These are phyloP conservation scores for Hirtodrosophila histrioides DNA, from an alignment of 2,888 invertebrate genomes.

Conservation along the genomic window DNA sequence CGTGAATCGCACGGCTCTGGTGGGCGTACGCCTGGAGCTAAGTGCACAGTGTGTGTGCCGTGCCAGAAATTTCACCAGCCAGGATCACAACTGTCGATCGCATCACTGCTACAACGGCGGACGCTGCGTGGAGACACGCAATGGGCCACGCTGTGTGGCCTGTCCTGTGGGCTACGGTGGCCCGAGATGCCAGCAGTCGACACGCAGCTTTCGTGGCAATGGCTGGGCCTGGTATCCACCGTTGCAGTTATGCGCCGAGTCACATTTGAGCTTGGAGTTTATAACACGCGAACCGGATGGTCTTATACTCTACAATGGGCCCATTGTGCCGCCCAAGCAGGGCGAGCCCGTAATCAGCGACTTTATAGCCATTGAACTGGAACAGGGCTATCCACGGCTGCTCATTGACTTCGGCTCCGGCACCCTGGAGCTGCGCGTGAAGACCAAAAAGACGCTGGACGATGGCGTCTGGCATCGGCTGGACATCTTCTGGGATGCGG, in stretches of 20 bases:
- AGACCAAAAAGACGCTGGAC: conserved; percentile 93
- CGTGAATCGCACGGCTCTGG: conserved; percentile 97
- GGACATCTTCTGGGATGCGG: conserved; percentile 97
- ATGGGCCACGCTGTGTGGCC: conserved; percentile 91
- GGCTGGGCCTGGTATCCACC: conserved; percentile 99
- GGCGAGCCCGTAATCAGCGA: conserved; percentile 93
- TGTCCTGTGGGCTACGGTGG: conserved; percentile 97
- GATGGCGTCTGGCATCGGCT: conserved; percentile 99
- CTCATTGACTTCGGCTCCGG: conserved; percentile 97
- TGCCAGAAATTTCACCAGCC: conserved; percentile 92
- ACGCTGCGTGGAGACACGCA: conserved; percentile 95
- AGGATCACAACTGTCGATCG: conserved; percentile 93
- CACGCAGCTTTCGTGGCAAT: conserved; percentile 95
- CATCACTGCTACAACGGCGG: conserved; percentile 98
- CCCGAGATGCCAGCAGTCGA: conserved; percentile 97
- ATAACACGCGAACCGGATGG: conserved; percentile 95
- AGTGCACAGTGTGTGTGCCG: conserved; percentile 96
- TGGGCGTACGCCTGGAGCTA: conserved; percentile 96
- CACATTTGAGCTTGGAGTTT: conserved; percentile 97
- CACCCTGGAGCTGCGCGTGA: conserved; percentile 92
- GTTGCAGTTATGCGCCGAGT: conserved; percentile 96
- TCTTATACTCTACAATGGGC: conserved; percentile 97
- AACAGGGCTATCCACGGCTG: conserved; percentile 94
- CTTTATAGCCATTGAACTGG: conserved; percentile 96
- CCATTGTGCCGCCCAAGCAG: conserved; percentile 96